phyloP scores from a whole-genome alignment of 2,113 vertebrate species.

The Sturnus vulgaris region DNA sequence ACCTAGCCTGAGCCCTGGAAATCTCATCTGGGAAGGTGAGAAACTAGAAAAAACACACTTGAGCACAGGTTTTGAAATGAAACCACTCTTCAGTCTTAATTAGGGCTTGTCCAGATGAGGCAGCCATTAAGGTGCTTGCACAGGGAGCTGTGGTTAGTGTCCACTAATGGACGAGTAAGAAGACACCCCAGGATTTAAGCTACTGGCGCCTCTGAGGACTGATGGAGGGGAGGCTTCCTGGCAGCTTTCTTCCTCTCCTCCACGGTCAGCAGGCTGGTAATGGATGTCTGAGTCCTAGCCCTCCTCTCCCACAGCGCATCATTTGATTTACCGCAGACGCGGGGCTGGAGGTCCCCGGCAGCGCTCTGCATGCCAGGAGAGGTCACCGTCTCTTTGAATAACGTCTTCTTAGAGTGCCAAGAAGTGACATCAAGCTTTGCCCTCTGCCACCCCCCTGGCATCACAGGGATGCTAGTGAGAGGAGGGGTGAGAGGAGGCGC shows the following conservation, averaged over 20 bases:
- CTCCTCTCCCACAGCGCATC: not conserved
- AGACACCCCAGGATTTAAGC: not conserved
- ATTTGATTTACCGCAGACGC: conserved; percentile 1
- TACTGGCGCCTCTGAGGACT: not conserved
- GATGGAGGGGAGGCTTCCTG: not conserved
- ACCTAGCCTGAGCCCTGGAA: not conserved
- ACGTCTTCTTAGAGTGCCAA: not conserved
- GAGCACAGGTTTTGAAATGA: not conserved
- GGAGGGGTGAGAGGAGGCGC: not conserved
- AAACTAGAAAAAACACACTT: not conserved
- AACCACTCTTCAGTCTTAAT: conserved; percentile 9
- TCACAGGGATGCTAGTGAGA: not conserved
- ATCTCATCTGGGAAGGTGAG: not conserved
- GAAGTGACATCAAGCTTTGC: conserved; percentile 48
- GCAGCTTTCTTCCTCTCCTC: not conserved
- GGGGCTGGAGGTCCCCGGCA: conserved; percentile 14
- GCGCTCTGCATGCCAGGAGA: not conserved
- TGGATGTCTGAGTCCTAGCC: not conserved
- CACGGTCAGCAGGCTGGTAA: not conserved
- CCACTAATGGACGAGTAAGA: conserved; percentile 1
- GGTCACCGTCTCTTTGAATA: conserved; percentile 33
- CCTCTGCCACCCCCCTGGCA: not conserved
- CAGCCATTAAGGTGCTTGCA: not conserved
- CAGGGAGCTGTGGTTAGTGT: not conserved
- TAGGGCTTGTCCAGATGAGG: not conserved